Evolutionary conservation across 35 echinoderm and acorn worm genomes (phyloP), one percentile per base, ranked within the genome.

Genomic region (Holothuria glaberrima): DNA sequence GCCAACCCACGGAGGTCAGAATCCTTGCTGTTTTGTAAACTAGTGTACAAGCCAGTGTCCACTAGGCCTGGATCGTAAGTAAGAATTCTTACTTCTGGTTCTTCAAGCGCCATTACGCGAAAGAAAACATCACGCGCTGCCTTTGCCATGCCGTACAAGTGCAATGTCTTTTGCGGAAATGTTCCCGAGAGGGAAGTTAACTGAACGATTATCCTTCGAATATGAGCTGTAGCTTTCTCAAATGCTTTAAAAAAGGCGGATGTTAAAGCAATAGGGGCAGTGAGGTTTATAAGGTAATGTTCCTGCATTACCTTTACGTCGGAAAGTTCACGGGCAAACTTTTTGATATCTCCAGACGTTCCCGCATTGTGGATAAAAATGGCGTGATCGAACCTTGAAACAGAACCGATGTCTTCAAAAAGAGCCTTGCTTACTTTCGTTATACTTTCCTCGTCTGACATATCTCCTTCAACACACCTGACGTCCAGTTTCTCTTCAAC

Each of bases 21-120:
- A 83, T 92, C 83, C 20, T 29, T 69, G 31, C 18, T 58, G 20
- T 82, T 82, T 27, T 18, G 1, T 27, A 94, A 18, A 6, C 84
- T 44, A 12, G 27, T 27, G 30, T 61, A 82, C 85, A 94, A 88
- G 1, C 16, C 75, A 4, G 93, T 94, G 26, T 94, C 72, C 18
- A 94, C 61, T n/a, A 62, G 25, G 0, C 93, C 93, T 58, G 93
- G 93, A 20, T 76, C 58, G 71, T 92, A 94, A 73, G 25, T 94
- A 28, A 94, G 75, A 32, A 94, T 50, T 21, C 90, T 32, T 14
- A 89, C 82, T 28, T 88, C 89, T n/a, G 93, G 82, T 24, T 91
- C 82, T 32, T 94, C 93, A 31, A 82, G 5, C 10, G 93, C 93
- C 46, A 94, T 56, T 26, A 73, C 84, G 30, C 68, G 80, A 58